These are phyloP conservation scores for Altica lythri DNA, from an alignment of 2,888 invertebrate species.

Conservation along the genomic window DNA sequence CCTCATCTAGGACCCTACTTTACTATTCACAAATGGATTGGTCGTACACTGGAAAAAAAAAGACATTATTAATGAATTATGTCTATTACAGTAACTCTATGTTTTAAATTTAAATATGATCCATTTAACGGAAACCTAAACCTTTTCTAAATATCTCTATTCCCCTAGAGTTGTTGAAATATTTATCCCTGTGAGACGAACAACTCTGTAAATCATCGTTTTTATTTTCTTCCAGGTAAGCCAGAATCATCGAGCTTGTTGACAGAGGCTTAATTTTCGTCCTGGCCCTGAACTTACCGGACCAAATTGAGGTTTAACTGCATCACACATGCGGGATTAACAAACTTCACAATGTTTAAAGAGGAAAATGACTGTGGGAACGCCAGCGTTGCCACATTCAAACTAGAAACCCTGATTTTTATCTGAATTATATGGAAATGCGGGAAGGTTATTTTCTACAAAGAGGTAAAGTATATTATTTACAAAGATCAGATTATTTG, in stretches of 20 bases:
- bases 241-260: conserved; percentile 18
- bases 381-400: conserved; percentile 25
- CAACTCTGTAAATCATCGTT: conserved; percentile 28
- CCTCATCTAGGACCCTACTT: conserved; percentile 30
- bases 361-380: conserved; percentile 36
- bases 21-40: conserved; percentile 5
- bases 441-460: no score
- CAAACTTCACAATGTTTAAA: conserved; percentile 36
- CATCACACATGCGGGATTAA: conserved; percentile 38
- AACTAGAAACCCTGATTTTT: no score
- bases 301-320: conserved; percentile 36
- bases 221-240: conserved; percentile 37
- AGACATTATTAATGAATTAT: no score
- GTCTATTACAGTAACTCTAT: not conserved
- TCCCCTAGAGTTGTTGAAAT: conserved; percentile 15
- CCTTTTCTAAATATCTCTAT: conserved; percentile 1
- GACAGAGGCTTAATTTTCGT: conserved; percentile 20
- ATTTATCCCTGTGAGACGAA: conserved; percentile 34
- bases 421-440: no score
- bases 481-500: no score
- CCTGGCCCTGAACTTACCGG: conserved; percentile 25
- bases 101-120: not conserved
- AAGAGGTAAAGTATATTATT: no score
- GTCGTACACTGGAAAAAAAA: not conserved
- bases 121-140: conserved; percentile 2